A percentile compares a stretch with the other conserved stretches of the same genome.
phyloP scores from a whole-genome alignment of 2,113 vertebrate species.

The Trematocara marginatum region DNA sequence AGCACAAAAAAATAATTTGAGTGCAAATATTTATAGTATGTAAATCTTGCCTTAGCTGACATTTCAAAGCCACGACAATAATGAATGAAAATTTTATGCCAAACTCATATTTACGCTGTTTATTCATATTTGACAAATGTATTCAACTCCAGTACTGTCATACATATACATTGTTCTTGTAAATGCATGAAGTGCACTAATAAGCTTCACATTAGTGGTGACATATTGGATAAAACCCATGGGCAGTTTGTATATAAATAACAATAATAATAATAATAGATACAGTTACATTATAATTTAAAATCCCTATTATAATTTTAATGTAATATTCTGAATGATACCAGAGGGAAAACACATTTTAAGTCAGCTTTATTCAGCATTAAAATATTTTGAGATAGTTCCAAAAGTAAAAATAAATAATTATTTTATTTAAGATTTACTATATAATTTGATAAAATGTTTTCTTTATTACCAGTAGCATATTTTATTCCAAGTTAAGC shows the following conservation, averaged over 20 bases:
- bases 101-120: conserved; percentile 59
- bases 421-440: neutral
- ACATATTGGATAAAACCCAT: conserved; percentile 46
- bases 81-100: conserved; percentile 65
- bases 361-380: neutral
- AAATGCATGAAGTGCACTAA: conserved; percentile 48
- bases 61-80: conserved; percentile 55
- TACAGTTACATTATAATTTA: neutral
- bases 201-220: conserved; percentile 51
- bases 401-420: neutral
- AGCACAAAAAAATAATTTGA: neutral
- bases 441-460: neutral
- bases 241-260: conserved; percentile 32
- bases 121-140: conserved; percentile 64
- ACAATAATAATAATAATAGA: neutral
- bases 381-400: neutral
- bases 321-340: neutral
- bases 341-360: neutral
- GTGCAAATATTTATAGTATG: conserved; percentile 56
- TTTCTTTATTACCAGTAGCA: neutral
- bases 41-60: conserved; percentile 53
- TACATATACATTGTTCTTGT: conserved; percentile 63
- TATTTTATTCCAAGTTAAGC: neutral
- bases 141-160: conserved; percentile 46
- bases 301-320: neutral